Base-by-base conservation (phyloP, 2,797 vertebrate genomes). In the Hylomyscus alleni region DNA sequence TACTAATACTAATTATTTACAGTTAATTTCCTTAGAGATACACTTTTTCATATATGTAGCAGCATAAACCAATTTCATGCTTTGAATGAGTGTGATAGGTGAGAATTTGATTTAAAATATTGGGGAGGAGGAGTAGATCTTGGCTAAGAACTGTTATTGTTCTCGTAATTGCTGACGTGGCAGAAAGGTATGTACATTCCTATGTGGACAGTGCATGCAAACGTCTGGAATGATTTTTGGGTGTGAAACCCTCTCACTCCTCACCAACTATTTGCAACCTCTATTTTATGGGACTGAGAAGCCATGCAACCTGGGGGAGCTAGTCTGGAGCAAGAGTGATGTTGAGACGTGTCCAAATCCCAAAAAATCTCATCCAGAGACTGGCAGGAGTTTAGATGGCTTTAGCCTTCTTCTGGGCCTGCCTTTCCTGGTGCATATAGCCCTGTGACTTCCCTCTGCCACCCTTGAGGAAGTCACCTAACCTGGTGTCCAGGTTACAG, bases 81-180 rank as follows among this genome's bases (percentile, higher is more conserved):
- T 93, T 97, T 82, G 90, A 44, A 65, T 94, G 56, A 78, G 44
- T 82, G 11, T 37, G 44, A 90, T 84, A 54, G 15, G 56, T 54
- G 1, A 83, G 77, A 44, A 94, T 40, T 94, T 95, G 50, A 83
- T 73, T 91, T 72, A 60, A 95, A 88, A 31, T 92, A 80, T 78
- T 72, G n/a, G 11, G 3, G 60, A 80, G 89, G 82, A 72, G 31
- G 93, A 84, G n/a, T 47, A 52, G 50, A 75, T 67, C 13, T 83
- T 75, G 37, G 34, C 67, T 56, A 87, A 84, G 40, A 84, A n/a
- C 14, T 54, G 56, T 31, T 52, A 52, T 89, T 91, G 56, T 5
- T 91, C 19, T 24, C 6, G 8, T 34, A 75, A 44, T 44, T 91
- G 17, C 17, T 31, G 37, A 44, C 78, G 83, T 93, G 60, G 69